A percentile compares a stretch with the other conserved stretches of the same genome.
These are phyloP conservation scores for Gymnoscelis rufifasciata DNA, from an alignment of 2,888 invertebrate genomes.

Conservation along the genomic window DNA sequence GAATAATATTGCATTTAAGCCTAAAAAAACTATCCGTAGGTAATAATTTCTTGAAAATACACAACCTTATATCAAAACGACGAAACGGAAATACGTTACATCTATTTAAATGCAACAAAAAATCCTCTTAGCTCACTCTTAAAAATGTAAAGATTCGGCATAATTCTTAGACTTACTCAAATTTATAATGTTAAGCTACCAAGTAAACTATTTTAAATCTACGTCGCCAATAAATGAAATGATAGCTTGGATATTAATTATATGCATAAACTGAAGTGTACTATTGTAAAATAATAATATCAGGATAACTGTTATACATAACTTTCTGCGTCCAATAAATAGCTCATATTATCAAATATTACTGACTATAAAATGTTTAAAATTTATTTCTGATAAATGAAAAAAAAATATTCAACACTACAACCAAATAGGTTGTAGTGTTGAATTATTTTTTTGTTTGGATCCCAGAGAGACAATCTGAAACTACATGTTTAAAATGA, in stretches of 20 bases:
- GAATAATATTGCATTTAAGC: constrained; percentile 3
- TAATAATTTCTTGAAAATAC: constrained; percentile 4
- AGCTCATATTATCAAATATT: too few species aligned
- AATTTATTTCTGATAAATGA: not conserved
- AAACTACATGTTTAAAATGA: too few species aligned
- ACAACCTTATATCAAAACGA: constrained; percentile 11
- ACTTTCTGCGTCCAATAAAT: too few species aligned
- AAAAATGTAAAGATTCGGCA: constrained; percentile 1
- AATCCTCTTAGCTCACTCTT: constrained; percentile 3
- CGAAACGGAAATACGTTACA: constrained; percentile 7
- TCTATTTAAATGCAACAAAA: constrained; percentile 16
- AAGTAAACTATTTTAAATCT: constrained; percentile 12
- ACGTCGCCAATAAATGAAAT: constrained; percentile 14
- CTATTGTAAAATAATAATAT: too few species aligned
- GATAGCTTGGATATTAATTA: not conserved
- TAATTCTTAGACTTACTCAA: not conserved
- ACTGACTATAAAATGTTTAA: not conserved
- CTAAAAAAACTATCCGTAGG: constrained; percentile 8
- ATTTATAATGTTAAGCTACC: constrained; percentile 21
- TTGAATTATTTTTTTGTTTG: too few species aligned
- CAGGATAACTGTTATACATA: too few species aligned
- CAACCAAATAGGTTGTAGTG: too few species aligned
- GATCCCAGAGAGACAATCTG: too few species aligned
- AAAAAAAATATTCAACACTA: constrained; percentile 13
- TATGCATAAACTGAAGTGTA: constrained; percentile 7